Base-by-base conservation (phyloP, 1,140 invertebrate genomes). In the Cepaea nemoralis region DNA sequence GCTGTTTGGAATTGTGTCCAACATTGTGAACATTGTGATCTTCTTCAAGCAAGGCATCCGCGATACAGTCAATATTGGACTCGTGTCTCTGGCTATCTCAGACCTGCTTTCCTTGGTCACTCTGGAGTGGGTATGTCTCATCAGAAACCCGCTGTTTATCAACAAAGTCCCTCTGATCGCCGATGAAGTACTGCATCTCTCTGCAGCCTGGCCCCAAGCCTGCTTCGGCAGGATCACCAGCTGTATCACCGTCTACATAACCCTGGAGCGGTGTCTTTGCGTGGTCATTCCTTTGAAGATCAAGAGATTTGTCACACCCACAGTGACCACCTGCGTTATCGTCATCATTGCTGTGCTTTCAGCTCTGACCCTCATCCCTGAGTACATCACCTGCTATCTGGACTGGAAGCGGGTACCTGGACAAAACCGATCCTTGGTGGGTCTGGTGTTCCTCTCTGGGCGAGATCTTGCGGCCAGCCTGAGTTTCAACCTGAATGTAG, bases 171-270 rank as follows among this genome's bases (percentile, higher is more conserved):
- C 48, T 1, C 40, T 77, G 12, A 39, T 27, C 6, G 2, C 75
- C 16, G 22, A 12, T 6, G 75, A 77, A 35, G 37, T 77, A 2
- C 48, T 37, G 22, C 22, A 40, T 33, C 31, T 66, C 6, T 55
- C 75, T 5, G 75, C 14, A 12, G 75, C 50, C 31, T 63, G n/a
- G 40, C 27, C 35, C 0, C 48, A 59, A 22, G 50, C 16, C 22
- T 33, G 31, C 12, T 77, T 63, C 35, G 75, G 31, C n/a, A 19
- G 55, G 5, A 66, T 77, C 35, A 77, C 75, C 1, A 50, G 33
- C 33, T 77, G 48, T 50, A 77, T 66, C 55, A 77, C 75, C 8
- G 75, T 50, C 2, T 77, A 37, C 37, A 35, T 77, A 14, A 42
- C 48, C 2, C 19, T 33, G 1, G 75, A 77, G 40, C 6, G 75